Conservation (phyloP, 1,140 invertebrate genomes). For the Chironomus tepperi region DNA sequence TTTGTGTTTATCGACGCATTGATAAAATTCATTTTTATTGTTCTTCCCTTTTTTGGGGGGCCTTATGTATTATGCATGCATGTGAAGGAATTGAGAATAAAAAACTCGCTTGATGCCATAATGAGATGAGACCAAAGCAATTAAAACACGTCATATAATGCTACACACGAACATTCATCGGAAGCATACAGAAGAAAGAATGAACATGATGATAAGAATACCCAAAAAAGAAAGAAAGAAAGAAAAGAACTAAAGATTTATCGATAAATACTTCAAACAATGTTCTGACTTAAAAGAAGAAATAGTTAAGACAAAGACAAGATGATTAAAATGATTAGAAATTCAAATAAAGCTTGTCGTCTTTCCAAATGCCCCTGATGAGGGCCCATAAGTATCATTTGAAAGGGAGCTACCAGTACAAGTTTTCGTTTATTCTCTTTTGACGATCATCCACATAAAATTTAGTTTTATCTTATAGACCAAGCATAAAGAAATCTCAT, state of each 20-base stretch:
- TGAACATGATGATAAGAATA: background rate
- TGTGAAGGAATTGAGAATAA: background rate
- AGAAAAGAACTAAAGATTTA: background rate
- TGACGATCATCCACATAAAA: background rate
- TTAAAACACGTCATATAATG: conserved; percentile 14
- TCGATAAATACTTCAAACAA: too few relatives aligned
- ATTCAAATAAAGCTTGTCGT: conserved; percentile 17
- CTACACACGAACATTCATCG: background rate
- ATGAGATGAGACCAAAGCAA: background rate
- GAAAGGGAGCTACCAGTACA: too few relatives aligned
- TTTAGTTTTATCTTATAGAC: too few relatives aligned
- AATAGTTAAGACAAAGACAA: too few relatives aligned
- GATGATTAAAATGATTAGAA: background rate
- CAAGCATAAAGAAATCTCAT: background rate
- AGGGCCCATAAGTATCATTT: too few relatives aligned
- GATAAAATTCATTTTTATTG: conserved; percentile 18
- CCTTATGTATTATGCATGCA: background rate
- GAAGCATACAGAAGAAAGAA: background rate
- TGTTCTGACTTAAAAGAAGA: too few relatives aligned
- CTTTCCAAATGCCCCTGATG: background rate
- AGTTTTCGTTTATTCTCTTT: background rate
- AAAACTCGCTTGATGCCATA: background rate
- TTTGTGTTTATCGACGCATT: conserved; percentile 16
- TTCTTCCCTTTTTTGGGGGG: conserved; percentile 1
- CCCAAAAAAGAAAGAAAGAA: background rate